A percentile compares a stretch with the other conserved stretches of the same genome.
Evolutionary conservation across 2,888 invertebrate genomes (phyloP).

Genomic region (Cryptus armator): DNA sequence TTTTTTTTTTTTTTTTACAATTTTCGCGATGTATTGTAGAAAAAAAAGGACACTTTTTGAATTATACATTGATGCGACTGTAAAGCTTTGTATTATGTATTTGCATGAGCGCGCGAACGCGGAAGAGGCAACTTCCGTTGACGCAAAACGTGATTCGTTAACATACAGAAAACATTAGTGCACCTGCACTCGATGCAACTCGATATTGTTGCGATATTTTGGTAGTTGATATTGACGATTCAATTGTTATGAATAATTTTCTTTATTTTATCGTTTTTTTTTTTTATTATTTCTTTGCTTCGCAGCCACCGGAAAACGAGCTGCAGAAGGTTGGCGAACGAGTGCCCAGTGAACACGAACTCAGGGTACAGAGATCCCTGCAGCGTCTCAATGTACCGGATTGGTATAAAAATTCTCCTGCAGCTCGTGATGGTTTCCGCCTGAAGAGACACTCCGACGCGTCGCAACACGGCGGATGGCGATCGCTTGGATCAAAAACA

Average conservation of each 20-base stretch:
- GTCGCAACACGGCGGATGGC: slow-evolving; percentile 87
- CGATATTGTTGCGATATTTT: not conserved
- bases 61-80: no score
- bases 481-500: slow-evolving; percentile 92
- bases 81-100: not conserved
- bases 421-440: slow-evolving; percentile 92
- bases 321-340: slow-evolving; percentile 93
- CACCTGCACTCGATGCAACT: slow-evolving; percentile 23
- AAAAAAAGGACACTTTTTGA: no score
- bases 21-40: no score
- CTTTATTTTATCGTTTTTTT: slow-evolving; percentile 6
- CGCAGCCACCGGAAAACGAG: slow-evolving; percentile 97
- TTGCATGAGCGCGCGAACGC: not conserved
- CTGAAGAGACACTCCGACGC: slow-evolving; percentile 91
- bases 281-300: slow-evolving; percentile 82
- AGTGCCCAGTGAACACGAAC: slow-evolving; percentile 96
- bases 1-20: no score
- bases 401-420: slow-evolving; percentile 94
- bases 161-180: slow-evolving; percentile 25
- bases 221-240: not conserved
- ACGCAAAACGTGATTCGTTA: not conserved
- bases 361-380: slow-evolving; percentile 96
- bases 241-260: slow-evolving; percentile 2
- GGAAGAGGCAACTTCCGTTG: slow-evolving; percentile 6
- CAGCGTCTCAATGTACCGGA: slow-evolving; percentile 98